phyloP scores from a whole-genome alignment of 2,797 vertebrate genomes.

The Buphagus erythrorhynchus region DNA sequence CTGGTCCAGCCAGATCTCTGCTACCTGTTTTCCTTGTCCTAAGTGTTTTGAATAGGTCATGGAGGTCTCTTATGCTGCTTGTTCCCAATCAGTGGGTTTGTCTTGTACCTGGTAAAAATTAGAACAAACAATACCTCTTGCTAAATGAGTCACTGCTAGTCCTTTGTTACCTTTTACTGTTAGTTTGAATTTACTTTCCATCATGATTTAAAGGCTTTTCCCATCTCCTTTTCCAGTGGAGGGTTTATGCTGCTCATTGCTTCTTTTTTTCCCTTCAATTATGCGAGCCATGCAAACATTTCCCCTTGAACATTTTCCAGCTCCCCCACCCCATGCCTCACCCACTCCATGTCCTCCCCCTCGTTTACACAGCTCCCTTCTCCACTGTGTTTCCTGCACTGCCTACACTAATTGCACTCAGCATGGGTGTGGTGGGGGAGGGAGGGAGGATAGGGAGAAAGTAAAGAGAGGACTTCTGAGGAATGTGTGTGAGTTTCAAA shows the following conservation, averaged over 20 bases:
- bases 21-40: background rate
- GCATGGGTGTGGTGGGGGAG: background rate
- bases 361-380: background rate
- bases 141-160: background rate
- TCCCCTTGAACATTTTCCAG: conserved; percentile 31
- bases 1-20: background rate
- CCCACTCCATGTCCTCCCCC: background rate
- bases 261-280: background rate
- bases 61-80: background rate
- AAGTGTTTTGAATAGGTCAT: background rate
- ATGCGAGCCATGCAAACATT: background rate
- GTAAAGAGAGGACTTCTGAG: background rate
- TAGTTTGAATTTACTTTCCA: conserved; percentile 19
- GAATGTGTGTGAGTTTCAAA: background rate
- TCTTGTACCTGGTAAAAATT: background rate
- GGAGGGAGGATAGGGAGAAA: background rate
- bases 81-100: background rate
- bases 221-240: background rate
- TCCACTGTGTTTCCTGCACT: background rate
- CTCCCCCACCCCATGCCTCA: background rate
- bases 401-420: background rate
- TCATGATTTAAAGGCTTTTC: conserved; percentile 33
- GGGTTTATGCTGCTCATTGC: background rate
- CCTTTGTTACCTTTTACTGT: conserved; percentile 31
- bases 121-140: background rate